phyloP scores from a whole-genome alignment of 2,113 vertebrate genomes.

The Proteles cristata region DNA sequence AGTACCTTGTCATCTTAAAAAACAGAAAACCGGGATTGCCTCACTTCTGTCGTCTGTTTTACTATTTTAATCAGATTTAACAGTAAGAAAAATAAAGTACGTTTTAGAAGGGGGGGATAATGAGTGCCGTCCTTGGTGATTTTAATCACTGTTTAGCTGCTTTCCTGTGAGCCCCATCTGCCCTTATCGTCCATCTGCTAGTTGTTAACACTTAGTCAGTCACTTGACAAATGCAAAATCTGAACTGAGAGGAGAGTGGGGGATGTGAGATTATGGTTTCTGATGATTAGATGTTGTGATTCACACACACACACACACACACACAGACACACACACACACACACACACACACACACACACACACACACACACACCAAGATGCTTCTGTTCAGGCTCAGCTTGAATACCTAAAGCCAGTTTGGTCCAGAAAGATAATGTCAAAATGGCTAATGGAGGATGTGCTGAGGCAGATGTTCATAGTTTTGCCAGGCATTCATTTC shows the following conservation, averaged over 20 bases:
- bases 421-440: background rate
- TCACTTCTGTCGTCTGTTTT: conserved; percentile 34
- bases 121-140: background rate
- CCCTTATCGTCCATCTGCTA: conserved; percentile 75
- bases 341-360: background rate
- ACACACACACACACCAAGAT: conserved; percentile 34
- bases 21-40: background rate
- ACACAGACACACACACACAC: background rate
- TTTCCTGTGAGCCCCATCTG: conserved; percentile 47
- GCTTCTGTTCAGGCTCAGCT: background rate
- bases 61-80: conserved; percentile 2
- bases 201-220: conserved; percentile 78
- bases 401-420: background rate
- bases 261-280: conserved; percentile 67
- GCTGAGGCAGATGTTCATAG: background rate
- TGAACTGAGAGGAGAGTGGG: conserved; percentile 56
- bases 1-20: background rate
- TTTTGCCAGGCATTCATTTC: background rate
- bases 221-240: conserved; percentile 59
- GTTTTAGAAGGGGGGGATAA: conserved; percentile 44
- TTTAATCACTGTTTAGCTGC: conserved; percentile 53
- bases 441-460: background rate
- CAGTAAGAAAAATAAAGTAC: conserved; percentile 46
- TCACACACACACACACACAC: background rate
- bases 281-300: conserved; percentile 66